Evolutionary conservation across 2,113 vertebrate genomes (phyloP).

Genomic region (Malurus cyaneus): DNA sequence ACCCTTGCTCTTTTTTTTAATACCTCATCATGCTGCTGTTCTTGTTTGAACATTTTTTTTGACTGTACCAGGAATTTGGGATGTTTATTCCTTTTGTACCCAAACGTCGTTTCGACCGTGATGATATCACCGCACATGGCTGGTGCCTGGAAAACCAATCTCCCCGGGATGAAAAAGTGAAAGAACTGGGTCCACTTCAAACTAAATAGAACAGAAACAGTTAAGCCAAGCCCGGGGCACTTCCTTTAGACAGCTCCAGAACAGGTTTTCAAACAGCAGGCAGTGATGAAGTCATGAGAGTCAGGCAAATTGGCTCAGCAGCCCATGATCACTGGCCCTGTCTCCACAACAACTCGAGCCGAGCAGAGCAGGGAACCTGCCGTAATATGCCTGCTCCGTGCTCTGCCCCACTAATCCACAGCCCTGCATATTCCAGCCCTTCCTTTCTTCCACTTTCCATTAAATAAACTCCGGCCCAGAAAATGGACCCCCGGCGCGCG

Average conservation of each 20-base stretch:
- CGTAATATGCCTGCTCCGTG: background rate
- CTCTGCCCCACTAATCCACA: background rate
- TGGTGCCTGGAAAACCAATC: background rate
- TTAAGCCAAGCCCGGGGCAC: slow-evolving; percentile 39
- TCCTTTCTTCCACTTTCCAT: background rate
- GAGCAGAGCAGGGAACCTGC: background rate
- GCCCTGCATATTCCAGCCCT: background rate
- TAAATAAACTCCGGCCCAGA: background rate
- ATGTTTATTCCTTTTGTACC: background rate
- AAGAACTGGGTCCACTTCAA: background rate
- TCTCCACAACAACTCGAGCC: background rate
- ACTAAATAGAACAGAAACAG: slow-evolving; percentile 43
- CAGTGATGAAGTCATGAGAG: slow-evolving; percentile 51
- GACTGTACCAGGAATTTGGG: background rate
- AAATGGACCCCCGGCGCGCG: rapidly evolving
- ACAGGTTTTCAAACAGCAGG: background rate
- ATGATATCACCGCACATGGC: rapidly evolving
- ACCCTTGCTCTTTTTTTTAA: background rate
- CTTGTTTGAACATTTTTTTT: background rate
- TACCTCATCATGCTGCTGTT: background rate
- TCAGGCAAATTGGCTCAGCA: slow-evolving; percentile 12
- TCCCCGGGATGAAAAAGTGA: background rate
- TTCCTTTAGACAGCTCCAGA: slow-evolving; percentile 38
- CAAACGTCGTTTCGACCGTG: background rate
- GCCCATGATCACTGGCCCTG: slow-evolving; percentile 18